Conservation (phyloP, 2,113 vertebrate species). For the Tachysurus fulvidraco region DNA sequence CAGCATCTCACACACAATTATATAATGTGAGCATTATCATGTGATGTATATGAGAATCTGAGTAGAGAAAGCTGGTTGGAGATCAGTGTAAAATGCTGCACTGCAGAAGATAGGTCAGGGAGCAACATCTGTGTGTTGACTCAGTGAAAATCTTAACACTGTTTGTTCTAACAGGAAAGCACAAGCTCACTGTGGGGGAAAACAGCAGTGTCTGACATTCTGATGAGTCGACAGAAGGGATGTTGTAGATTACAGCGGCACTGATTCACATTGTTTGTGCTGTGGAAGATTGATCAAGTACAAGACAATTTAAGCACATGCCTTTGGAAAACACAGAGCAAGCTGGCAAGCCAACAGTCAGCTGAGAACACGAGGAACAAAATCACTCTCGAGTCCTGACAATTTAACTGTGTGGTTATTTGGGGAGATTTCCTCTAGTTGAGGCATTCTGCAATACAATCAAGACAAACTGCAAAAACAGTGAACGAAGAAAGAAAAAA, state of each 20-base stretch:
- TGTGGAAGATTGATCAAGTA: neutral
- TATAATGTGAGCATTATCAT: neutral
- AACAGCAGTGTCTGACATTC: constrained; percentile 5
- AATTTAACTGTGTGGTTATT: neutral
- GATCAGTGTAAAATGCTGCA: constrained; percentile 3
- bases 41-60: neutral
- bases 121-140: constrained; percentile 55
- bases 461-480: neutral
- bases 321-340: neutral
- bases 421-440: neutral
- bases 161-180: constrained; percentile 45
- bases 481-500: neutral
- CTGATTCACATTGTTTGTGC: neutral
- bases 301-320: neutral
- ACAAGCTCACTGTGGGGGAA: constrained; percentile 6
- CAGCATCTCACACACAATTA: neutral
- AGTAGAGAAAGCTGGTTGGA: neutral
- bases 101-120: constrained; percentile 41
- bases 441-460: neutral
- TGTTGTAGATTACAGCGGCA: neutral
- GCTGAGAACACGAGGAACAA: neutral
- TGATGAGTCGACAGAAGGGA: constrained; percentile 22
- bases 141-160: constrained; percentile 40
- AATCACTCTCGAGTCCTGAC: neutral
- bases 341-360: neutral